These are phyloP conservation scores for Phengaris alcon DNA, from an alignment of 2,888 invertebrate genomes.

Conservation along the genomic window DNA sequence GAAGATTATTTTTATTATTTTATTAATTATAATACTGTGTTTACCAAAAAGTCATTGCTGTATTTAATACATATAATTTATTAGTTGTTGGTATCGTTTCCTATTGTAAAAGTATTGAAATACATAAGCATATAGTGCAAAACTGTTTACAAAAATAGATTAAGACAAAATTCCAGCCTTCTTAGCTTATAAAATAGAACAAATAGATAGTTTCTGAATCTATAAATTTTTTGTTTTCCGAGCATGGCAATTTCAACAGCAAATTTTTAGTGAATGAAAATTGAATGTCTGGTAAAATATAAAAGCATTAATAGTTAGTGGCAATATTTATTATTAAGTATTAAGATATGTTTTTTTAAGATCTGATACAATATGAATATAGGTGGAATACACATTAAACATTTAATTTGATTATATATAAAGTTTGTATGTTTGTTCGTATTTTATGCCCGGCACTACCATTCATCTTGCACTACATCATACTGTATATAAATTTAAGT, in stretches of 20 bases:
- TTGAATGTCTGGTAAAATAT: neutral
- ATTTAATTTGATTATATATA: neutral
- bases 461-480: too few relatives aligned
- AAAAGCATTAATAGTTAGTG: neutral
- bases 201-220: neutral
- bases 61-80: neutral
- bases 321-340: conserved; percentile 21
- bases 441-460: neutral
- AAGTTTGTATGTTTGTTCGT: neutral
- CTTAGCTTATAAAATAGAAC: neutral
- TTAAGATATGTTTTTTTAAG: conserved; percentile 15
- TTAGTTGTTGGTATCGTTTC: neutral
- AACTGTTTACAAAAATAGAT: conserved; percentile 4
- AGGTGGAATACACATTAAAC: neutral
- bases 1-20: neutral
- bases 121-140: conserved; percentile 11
- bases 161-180: conserved; percentile 9
- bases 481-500: neutral
- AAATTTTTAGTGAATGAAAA: neutral
- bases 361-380: conserved; percentile 18
- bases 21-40: neutral
- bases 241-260: neutral
- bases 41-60: neutral
- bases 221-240: neutral
- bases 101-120: neutral